These are phyloP conservation scores for Macrotus californicus DNA, from an alignment of 2,113 vertebrate species.

Conservation along the genomic window DNA sequence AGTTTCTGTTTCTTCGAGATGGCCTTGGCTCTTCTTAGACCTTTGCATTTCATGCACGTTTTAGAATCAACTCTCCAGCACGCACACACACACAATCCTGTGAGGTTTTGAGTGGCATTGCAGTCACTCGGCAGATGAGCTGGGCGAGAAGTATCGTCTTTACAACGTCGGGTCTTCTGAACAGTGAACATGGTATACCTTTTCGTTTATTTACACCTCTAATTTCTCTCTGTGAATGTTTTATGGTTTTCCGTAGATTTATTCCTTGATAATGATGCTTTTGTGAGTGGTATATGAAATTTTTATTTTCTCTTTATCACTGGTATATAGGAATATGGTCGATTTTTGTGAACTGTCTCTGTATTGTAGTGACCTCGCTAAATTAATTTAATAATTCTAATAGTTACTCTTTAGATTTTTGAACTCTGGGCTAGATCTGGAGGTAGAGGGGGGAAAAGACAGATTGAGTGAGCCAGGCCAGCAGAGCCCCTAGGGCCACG, in stretches of 20 bases:
- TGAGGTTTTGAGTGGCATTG: background rate
- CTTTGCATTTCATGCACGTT: background rate
- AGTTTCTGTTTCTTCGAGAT: background rate
- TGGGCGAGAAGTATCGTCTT: background rate
- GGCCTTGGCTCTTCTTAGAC: background rate
- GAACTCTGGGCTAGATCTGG: background rate
- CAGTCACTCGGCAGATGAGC: background rate
- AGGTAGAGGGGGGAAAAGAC: background rate
- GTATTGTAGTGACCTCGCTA: background rate
- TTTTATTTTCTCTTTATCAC: background rate
- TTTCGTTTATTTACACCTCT: background rate
- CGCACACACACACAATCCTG: background rate
- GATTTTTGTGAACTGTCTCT: background rate
- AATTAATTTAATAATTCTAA: background rate
- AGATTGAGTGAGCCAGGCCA: background rate
- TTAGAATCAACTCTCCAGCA: background rate
- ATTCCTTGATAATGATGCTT: background rate
- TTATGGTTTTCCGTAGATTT: background rate
- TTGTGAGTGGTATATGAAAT: background rate
- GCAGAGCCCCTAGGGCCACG: background rate
- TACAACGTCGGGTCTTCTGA: background rate
- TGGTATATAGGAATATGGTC: background rate
- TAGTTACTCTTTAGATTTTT: slow-evolving; percentile 7
- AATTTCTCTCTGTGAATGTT: background rate
- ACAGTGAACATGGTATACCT: background rate